Evolutionary conservation across 2,888 invertebrate species (phyloP).

Genomic region (Malthinus flaveolus): DNA sequence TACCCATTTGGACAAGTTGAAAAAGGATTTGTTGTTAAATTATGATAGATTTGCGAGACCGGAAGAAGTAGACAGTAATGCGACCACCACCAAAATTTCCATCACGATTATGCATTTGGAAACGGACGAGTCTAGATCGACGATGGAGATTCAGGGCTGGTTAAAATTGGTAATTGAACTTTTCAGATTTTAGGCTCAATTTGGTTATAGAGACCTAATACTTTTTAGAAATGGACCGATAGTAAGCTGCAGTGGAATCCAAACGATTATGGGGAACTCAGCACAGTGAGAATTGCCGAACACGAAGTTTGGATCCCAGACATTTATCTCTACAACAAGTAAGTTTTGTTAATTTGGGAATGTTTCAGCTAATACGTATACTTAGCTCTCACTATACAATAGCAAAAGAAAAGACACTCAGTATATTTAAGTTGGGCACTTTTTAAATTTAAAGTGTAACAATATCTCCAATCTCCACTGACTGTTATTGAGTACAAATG

Average conservation of each 20-base stretch:
- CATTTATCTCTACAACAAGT: constrained; percentile 72
- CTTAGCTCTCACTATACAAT: too few relatives aligned
- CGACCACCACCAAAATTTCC: constrained; percentile 58
- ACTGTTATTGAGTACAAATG: too few relatives aligned
- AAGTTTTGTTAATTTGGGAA: constrained; percentile 9
- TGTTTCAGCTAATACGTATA: too few relatives aligned
- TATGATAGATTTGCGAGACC: constrained; percentile 62
- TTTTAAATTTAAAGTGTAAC: too few relatives aligned
- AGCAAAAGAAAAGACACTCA: too few relatives aligned
- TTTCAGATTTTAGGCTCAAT: background rate
- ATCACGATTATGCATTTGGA: constrained; percentile 67
- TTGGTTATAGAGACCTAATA: constrained; percentile 34
- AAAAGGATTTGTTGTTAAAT: constrained; percentile 61
- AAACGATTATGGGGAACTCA: constrained; percentile 66
- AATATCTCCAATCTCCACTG: too few relatives aligned
- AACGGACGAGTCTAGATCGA: constrained; percentile 66
- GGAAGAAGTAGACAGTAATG: constrained; percentile 55
- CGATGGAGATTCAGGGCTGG: constrained; percentile 64
- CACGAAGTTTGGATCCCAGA: constrained; percentile 82
- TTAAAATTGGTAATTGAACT: constrained; percentile 62
- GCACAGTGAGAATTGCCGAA: constrained; percentile 62
- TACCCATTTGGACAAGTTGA: constrained; percentile 60
- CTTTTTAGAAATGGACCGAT: constrained; percentile 72
- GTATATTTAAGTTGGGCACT: too few relatives aligned
- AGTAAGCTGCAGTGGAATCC: constrained; percentile 73